phyloP scores from a whole-genome alignment of 2,113 vertebrate genomes.

The Neopipo cinnamomea region DNA sequence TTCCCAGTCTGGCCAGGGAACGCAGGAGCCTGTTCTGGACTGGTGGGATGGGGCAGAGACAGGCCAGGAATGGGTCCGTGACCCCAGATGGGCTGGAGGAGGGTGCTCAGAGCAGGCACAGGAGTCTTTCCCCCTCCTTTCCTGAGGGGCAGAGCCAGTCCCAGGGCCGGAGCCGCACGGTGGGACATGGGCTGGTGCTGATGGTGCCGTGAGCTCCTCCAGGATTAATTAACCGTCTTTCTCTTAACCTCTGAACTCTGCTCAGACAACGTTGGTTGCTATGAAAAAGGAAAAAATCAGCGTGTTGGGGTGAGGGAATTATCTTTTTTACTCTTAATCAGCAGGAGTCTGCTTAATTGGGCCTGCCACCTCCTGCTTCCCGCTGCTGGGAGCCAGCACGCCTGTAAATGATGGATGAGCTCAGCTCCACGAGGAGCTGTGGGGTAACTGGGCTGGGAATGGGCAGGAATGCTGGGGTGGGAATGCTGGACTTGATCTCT shows the following conservation, averaged over 20 bases:
- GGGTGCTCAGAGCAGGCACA: background rate
- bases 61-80: background rate
- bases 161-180: background rate
- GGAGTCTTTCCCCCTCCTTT: background rate
- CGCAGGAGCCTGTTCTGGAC: accelerated
- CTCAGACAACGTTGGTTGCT: slow-evolving; percentile 14
- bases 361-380: background rate
- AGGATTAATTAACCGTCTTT: slow-evolving; percentile 44
- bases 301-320: background rate
- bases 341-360: slow-evolving; percentile 36
- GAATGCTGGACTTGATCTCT: background rate
- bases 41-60: background rate
- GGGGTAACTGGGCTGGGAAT: background rate
- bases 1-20: background rate
- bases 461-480: background rate
- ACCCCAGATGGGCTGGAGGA: background rate
- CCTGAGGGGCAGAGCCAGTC: accelerated
- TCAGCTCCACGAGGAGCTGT: background rate
- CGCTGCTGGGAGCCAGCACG: background rate
- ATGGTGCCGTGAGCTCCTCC: background rate
- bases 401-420: background rate
- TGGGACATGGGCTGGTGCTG: background rate
- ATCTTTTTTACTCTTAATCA: background rate
- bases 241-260: slow-evolving; percentile 33
- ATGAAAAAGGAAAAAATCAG: slow-evolving; percentile 26